Conservation (phyloP, 2,113 vertebrate genomes). For the Coregonus clupeaformis region DNA sequence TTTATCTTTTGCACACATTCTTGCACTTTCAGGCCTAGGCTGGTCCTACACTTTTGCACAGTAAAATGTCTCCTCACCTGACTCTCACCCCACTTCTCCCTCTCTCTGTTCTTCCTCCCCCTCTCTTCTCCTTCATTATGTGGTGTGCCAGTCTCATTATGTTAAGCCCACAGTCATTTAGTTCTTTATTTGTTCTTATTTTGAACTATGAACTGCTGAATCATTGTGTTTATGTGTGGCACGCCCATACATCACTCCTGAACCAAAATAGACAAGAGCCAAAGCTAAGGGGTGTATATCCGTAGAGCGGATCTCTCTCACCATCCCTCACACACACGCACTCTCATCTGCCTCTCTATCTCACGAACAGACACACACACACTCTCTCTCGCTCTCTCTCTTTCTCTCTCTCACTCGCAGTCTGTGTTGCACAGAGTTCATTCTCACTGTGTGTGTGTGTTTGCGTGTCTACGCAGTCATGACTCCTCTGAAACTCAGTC, state of each 20-base stretch:
- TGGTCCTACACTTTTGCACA: no score
- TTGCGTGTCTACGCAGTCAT: constrained; percentile 47
- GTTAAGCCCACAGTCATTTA: constrained; percentile 1
- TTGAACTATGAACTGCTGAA: background rate
- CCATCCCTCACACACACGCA: no score
- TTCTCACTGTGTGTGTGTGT: background rate
- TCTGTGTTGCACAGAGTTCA: background rate
- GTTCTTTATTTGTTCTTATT: background rate
- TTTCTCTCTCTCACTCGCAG: background rate
- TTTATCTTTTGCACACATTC: no score
- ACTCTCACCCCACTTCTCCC: no score
- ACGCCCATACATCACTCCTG: background rate
- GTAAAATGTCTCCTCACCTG: no score
- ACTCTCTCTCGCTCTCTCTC: background rate
- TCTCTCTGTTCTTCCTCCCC: background rate
- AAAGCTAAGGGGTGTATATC: no score
- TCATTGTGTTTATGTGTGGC: constrained; percentile 1
- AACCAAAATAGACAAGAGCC: background rate
- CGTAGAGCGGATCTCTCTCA: no score
- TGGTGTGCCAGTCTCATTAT: background rate
- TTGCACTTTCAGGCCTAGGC: no score
- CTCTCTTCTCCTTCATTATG: background rate
- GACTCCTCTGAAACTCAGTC: constrained; percentile 26
- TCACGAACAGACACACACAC: background rate
- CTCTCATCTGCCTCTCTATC: background rate